These are phyloP conservation scores for Prolemur simus DNA, from an alignment of 2,113 vertebrate species.

Conservation along the genomic window DNA sequence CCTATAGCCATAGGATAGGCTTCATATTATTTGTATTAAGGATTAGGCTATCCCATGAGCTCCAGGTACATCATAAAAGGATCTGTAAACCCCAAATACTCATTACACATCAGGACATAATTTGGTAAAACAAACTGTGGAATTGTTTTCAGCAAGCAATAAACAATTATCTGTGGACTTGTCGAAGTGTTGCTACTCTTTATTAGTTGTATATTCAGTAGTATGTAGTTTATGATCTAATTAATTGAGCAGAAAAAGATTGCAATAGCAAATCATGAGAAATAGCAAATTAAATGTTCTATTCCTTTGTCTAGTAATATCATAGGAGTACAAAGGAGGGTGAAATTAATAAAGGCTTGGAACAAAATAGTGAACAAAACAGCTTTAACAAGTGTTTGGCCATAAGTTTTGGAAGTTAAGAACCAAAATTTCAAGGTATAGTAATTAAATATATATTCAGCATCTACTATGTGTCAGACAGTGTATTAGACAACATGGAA, in stretches of 20 bases:
- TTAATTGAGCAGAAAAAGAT: not conserved
- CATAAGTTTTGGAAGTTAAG: not conserved
- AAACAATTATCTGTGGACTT: not conserved
- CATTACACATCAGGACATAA: constrained; percentile 4
- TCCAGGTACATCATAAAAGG: not conserved
- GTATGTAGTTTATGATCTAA: not conserved
- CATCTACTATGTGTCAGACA: not conserved
- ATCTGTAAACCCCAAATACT: not conserved
- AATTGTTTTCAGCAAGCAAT: constrained; percentile 38
- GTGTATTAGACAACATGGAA: not conserved
- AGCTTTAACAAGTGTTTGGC: not conserved
- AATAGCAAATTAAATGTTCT: not conserved
- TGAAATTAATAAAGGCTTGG: not conserved
- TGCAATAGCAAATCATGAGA: not conserved
- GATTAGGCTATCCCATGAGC: not conserved
- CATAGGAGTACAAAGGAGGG: not conserved
- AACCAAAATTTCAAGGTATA: not conserved
- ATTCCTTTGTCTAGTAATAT: not conserved
- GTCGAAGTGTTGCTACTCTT: not conserved
- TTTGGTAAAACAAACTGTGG: constrained; percentile 35
- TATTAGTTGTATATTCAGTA: not conserved
- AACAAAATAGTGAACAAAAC: not conserved
- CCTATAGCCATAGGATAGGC: not conserved
- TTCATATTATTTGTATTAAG: not conserved
- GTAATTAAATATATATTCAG: not conserved